These are phyloP conservation scores for Lottia scabra DNA, from an alignment of 2,888 invertebrate genomes.

Conservation along the genomic window DNA sequence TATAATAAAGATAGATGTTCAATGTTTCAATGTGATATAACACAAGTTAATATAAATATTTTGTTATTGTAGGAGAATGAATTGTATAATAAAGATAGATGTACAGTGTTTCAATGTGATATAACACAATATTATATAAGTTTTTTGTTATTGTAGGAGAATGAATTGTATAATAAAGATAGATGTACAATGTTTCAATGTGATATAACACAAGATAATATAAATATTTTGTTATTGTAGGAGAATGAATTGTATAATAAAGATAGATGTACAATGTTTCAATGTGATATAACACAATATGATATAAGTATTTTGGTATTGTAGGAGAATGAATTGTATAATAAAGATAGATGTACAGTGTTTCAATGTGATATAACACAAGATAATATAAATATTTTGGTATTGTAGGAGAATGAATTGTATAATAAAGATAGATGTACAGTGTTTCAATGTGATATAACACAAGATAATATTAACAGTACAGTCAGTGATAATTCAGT, in stretches of 20 bases:
- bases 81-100: constrained; percentile 75
- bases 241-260: constrained; percentile 76
- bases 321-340: constrained; percentile 73
- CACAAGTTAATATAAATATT: not conserved
- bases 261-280: constrained; percentile 81
- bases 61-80: constrained; percentile 66
- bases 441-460: constrained; percentile 89
- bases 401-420: constrained; percentile 70
- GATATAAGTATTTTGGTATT: constrained; percentile 70
- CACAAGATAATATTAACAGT: constrained; percentile 77
- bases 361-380: constrained; percentile 89
- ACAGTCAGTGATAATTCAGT: constrained; percentile 71
- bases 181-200: constrained; percentile 84
- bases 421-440: constrained; percentile 78
- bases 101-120: not conserved
- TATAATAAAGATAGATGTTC: not conserved
- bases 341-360: constrained; percentile 77
- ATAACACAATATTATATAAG: not conserved
- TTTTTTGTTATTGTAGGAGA: constrained; percentile 52
- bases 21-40: not conserved
- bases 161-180: constrained; percentile 76
- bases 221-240: constrained; percentile 71
- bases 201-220: constrained; percentile 82
- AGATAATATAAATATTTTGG: constrained; percentile 73
- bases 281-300: constrained; percentile 84